Evolutionary conservation across 2,113 vertebrate species (phyloP).

Genomic region (Cyanoderma ruficeps): DNA sequence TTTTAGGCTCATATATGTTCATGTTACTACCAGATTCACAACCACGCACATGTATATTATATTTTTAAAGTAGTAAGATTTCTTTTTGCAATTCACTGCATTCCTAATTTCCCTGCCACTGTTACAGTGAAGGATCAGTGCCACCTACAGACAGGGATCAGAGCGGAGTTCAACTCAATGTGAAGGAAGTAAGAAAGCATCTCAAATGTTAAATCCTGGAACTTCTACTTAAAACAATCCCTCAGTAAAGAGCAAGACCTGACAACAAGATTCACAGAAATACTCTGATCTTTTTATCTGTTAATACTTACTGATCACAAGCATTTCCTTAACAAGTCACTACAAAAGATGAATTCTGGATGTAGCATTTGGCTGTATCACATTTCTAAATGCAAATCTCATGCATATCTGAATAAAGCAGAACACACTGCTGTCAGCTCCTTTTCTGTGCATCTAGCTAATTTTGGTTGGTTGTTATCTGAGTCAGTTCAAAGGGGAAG

Average conservation of each 20-base stretch:
- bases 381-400: slow-evolving; percentile 49
- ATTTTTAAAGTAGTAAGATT: not conserved
- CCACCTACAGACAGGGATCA: slow-evolving; percentile 67
- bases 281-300: not conserved
- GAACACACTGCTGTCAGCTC: not conserved
- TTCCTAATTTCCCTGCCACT: not conserved
- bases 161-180: not conserved
- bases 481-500: slow-evolving; percentile 11
- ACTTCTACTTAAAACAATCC: slow-evolving; percentile 18
- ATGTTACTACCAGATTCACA: not conserved
- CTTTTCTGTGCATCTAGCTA: slow-evolving; percentile 24
- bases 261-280: slow-evolving; percentile 1
- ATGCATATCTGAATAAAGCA: slow-evolving; percentile 20
- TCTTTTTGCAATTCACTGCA: not conserved
- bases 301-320: slow-evolving; percentile 5
- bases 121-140: slow-evolving; percentile 61
- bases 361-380: not conserved
- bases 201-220: slow-evolving; percentile 20
- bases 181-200: not conserved
- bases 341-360: slow-evolving; percentile 17
- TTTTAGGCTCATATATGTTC: not conserved
- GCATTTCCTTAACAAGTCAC: slow-evolving; percentile 1
- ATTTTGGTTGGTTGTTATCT: slow-evolving; percentile 7
- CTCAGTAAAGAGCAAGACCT: not conserved
- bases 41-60: not conserved